Evolutionary conservation across 1,140 invertebrate genomes (phyloP).

Genomic region (Plodia interpunctella): DNA sequence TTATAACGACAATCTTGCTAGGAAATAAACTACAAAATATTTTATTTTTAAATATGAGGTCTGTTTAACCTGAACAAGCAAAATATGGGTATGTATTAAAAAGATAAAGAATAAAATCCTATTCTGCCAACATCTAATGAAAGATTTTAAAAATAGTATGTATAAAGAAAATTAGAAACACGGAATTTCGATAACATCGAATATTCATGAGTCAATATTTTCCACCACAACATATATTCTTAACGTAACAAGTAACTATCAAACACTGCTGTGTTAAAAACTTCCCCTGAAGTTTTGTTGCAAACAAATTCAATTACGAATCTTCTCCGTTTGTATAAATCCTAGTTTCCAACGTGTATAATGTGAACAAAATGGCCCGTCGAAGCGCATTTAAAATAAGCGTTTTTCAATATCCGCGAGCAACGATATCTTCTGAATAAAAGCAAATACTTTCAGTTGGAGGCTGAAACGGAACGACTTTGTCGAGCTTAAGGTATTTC

Average conservation of each 20-base stretch:
- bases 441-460: neutral
- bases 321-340: neutral
- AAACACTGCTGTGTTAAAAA: neutral
- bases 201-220: no score
- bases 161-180: no score
- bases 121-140: no score
- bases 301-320: constrained; percentile 2
- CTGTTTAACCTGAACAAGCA: no score
- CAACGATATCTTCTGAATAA: constrained; percentile 2
- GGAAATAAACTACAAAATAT: neutral
- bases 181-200: no score
- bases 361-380: neutral
- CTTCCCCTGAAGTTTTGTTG: no score
- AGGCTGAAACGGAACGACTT: neutral
- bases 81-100: no score
- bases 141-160: no score
- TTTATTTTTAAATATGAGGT: no score
- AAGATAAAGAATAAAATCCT: no score
- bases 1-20: neutral
- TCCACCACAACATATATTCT: no score
- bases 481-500: neutral
- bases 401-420: constrained; percentile 1
- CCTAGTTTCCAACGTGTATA: neutral
- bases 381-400: neutral
- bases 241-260: neutral